Evolutionary conservation across 2,888 invertebrate genomes (phyloP), one percentile per base, ranked within the genome.

Genomic region (Eupithecia dodoneata): DNA sequence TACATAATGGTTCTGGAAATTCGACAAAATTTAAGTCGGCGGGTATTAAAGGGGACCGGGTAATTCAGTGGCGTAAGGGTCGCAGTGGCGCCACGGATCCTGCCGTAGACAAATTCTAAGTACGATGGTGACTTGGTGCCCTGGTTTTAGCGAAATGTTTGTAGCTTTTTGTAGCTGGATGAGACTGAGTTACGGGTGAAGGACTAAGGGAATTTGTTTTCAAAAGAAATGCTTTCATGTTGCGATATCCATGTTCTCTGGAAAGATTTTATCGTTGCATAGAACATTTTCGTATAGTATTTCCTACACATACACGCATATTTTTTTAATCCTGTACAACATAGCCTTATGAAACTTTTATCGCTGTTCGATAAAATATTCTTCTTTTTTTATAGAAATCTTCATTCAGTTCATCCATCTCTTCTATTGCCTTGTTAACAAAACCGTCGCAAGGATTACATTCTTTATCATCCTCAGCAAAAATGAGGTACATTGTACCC

Each of bases 11-110:
- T 87, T 85, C 91, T 93, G 89, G 92, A 94, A 94, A 93, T 94
- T 94, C 93, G 92, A 93, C 92, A 92, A 93, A 94, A 94, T 95
- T 95, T 95, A 94, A 95, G 92, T 93, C 91, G 90, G 89, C 89
- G 90, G 87, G 92, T 93, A 93, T 94, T 94, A 93, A 93, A 94
- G 94, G 94, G 94, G 94, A 92, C 90, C 80, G 87, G 93, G 94
- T 94, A 94, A 94, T 94, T 94, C 94, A 90, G 92, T 94, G 93
- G 78, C 91, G 93, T 94, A 94, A 94, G 95, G 94, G 94, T 92
- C 93, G 92, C 87, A 86, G 79, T 92, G 95, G 95, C 95, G 95
- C 94, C 95, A 87, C 82, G 79, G 88, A 92, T 94, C 94, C 93
- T 93, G 90, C 92, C 93, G 93, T 94, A 92, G 91, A 93, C 93